Evolutionary conservation across 2,888 invertebrate genomes (phyloP).

Genomic region (Drosophila ustulata): DNA sequence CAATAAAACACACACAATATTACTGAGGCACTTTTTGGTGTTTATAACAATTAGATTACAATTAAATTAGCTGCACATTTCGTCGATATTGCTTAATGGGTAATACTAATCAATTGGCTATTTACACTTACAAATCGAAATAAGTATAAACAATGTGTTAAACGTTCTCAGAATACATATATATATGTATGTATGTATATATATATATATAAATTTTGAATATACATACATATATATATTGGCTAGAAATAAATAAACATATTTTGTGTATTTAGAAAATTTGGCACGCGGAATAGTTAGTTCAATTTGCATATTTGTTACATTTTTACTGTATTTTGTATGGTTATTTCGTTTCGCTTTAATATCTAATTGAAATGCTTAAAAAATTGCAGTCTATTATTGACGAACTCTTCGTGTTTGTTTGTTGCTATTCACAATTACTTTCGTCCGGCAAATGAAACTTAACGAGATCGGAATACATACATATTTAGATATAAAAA

Average conservation of each 20-base stretch:
- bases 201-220: conserved; percentile 6
- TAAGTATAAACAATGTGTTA: conserved; percentile 31
- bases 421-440: conserved; percentile 41
- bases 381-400: conserved; percentile 71
- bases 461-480: conserved; percentile 71
- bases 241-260: conserved; percentile 30
- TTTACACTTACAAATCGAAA: conserved; percentile 49
- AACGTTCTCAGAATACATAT: conserved; percentile 22
- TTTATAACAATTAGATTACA: conserved; percentile 71
- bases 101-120: conserved; percentile 42
- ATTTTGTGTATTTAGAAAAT: conserved; percentile 48
- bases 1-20: conserved; percentile 69
- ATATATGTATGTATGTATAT: conserved; percentile 28
- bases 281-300: conserved; percentile 66
- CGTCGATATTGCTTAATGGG: conserved; percentile 46
- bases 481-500: conserved; percentile 21
- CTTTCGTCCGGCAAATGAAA: conserved; percentile 66
- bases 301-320: conserved; percentile 15
- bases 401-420: conserved; percentile 30
- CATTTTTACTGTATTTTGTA: conserved; percentile 17
- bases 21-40: conserved; percentile 84
- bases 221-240: conserved; percentile 14
- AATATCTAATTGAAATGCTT: conserved; percentile 46
- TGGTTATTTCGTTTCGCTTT: conserved; percentile 27
- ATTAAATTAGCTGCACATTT: conserved; percentile 40